A percentile compares a stretch with the other conserved stretches of the same genome.
Evolutionary conservation across 2,797 vertebrate species (phyloP).

Genomic region (Enteromius fasciolatus): DNA sequence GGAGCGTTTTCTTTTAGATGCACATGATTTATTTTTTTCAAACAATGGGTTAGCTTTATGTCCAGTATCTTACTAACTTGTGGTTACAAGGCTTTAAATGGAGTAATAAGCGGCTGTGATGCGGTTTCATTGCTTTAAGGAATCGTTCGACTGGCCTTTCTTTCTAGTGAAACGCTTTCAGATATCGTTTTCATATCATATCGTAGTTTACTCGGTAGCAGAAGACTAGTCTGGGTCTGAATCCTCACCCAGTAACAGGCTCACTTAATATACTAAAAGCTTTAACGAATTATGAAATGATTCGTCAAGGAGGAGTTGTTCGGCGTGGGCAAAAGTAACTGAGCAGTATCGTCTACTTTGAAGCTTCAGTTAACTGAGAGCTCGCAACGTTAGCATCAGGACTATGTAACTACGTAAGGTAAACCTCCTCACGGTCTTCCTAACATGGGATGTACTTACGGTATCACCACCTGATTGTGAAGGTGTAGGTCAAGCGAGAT

Average conservation of each 20-base stretch:
- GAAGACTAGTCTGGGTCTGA: constrained; percentile 58
- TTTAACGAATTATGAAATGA: constrained; percentile 73
- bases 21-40: constrained; percentile 80
- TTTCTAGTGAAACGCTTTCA: constrained; percentile 74
- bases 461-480: constrained; percentile 35
- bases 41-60: constrained; percentile 77
- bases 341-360: constrained; percentile 61
- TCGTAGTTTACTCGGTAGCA: constrained; percentile 65
- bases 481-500: constrained; percentile 36
- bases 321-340: constrained; percentile 50
- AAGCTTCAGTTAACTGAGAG: constrained; percentile 63
- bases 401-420: constrained; percentile 38
- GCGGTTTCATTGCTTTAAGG: constrained; percentile 82
- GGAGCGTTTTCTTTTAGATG: constrained; percentile 64
- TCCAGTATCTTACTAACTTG: constrained; percentile 75
- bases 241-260: constrained; percentile 70
- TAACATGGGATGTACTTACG: constrained; percentile 48
- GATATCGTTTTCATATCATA: constrained; percentile 53
- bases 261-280: constrained; percentile 72
- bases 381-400: constrained; percentile 37
- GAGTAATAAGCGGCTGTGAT: constrained; percentile 80
- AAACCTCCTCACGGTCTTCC: constrained; percentile 58
- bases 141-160: constrained; percentile 70
- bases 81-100: constrained; percentile 86
- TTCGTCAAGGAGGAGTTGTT: constrained; percentile 55